Evolutionary conservation across 2,888 invertebrate species (phyloP), one percentile per base, ranked within the genome.

Genomic region (Drosophila pegasa): DNA sequence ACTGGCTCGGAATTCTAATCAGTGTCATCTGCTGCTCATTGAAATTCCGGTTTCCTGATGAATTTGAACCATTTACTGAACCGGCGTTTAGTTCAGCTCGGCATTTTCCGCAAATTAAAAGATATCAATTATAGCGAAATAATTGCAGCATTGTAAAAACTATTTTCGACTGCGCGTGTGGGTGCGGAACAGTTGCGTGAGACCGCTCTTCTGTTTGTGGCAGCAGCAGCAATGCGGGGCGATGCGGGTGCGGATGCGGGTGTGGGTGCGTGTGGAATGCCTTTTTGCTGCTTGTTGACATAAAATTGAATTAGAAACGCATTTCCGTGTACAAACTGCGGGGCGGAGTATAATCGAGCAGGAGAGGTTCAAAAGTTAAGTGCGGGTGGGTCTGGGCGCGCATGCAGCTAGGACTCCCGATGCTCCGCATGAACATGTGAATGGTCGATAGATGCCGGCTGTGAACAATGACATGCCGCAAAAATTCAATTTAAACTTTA

Each of bases 401-500:
- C 57, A 18, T 22, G 29, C n/a, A 8, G 33, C 37, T 62, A 31
- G 40, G 50, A 40, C 27, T 45, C 27, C 40, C 38, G 12, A 22
- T 38, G 45, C 40, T 40, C 41, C 50, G 47, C 41, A 52, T 47
- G 50, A 29, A 43, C 37, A 55, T 60, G 50, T 58, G 38, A 22
- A 59, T 33, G 58, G 61, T 41, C 67, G 43, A 70, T 63, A 60
- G 71, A 66, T 68, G 65, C 67, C 63, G 67, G 68, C 82, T 73
- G 77, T 57, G 77, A 64, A 67, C 86, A 86, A 85, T 85, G 86
- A 82, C 86, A 87, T 79, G 67, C 84, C 88, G 80, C 84, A 84
- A 74, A 85, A 84, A 84, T 84, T 85, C 88, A 84, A 84, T 84
- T 84, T 84, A 82, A 84, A 84, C 83, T 84, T 84, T 82, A 73